Evolutionary conservation across 2,113 vertebrate species (phyloP).

Genomic region (Sapayoa aenigma): DNA sequence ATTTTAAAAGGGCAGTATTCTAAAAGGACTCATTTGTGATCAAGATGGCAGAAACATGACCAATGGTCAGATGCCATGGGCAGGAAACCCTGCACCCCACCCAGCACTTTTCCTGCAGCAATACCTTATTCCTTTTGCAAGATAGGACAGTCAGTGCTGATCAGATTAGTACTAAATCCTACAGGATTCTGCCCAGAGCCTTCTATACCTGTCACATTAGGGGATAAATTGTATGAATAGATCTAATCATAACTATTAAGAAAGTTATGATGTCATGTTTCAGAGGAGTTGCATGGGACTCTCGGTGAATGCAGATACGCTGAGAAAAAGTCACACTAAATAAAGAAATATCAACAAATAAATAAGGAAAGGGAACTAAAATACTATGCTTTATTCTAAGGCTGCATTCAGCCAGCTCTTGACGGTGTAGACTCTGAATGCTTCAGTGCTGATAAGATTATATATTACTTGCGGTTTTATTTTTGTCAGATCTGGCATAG

Average conservation of each 20-base stretch:
- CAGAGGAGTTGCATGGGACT: background rate
- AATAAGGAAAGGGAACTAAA: background rate
- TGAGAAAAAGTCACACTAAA: background rate
- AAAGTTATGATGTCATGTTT: background rate
- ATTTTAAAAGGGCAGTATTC: background rate
- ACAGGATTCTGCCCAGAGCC: background rate
- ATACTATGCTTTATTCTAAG: background rate
- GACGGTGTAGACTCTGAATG: background rate
- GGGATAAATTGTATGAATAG: background rate
- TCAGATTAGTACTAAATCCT: background rate
- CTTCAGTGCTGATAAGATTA: conserved; percentile 11
- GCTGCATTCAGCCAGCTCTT: background rate
- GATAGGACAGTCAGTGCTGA: background rate
- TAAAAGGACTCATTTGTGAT: background rate
- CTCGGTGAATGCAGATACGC: background rate
- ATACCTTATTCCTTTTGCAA: background rate
- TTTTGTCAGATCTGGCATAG: conserved; percentile 48
- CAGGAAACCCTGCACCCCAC: background rate
- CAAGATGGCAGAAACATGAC: background rate
- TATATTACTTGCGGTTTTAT: background rate
- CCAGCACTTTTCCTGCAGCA: background rate
- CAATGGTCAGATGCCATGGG: too few species aligned
- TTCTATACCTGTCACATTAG: background rate
- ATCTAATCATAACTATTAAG: background rate
- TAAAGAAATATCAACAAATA: background rate